phyloP scores from a whole-genome alignment of 2,888 invertebrate species.

The Cancer borealis region DNA sequence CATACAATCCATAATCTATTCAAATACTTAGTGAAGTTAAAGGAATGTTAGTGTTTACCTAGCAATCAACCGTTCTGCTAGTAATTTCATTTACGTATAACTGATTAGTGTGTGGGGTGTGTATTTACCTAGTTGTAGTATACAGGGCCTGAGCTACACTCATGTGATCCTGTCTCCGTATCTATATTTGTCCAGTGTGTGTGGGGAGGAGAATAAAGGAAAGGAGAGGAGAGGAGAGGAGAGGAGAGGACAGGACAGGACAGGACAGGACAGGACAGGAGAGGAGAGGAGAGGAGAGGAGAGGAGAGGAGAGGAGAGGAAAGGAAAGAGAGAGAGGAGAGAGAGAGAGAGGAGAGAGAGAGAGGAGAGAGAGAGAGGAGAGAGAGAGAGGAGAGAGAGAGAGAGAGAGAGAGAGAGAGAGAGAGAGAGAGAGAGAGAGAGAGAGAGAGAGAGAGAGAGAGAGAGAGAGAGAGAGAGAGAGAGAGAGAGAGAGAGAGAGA shows the following conservation, averaged over 20 bases:
- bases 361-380: background rate
- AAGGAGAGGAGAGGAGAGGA: too few relatives aligned
- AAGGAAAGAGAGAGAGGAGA: background rate
- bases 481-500: too few relatives aligned
- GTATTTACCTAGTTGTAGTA: background rate
- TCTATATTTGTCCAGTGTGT: too few relatives aligned
- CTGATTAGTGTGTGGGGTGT: background rate
- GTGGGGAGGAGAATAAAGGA: too few relatives aligned
- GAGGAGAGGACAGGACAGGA: too few relatives aligned
- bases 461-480: too few relatives aligned
- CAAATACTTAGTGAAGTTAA: background rate
- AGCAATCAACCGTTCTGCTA: background rate
- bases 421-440: background rate
- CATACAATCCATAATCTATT: background rate
- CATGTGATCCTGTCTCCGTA: too few relatives aligned
- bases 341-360: background rate
- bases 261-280: too few relatives aligned
- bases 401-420: constrained; percentile 16
- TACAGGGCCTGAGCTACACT: too few relatives aligned
- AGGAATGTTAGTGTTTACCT: background rate
- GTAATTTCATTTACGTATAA: background rate
- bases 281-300: background rate
- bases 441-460: too few relatives aligned
- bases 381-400: background rate
- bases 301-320: background rate